These are phyloP conservation scores for Rhagium mordax DNA, from an alignment of 2,888 invertebrate species.

Conservation along the genomic window DNA sequence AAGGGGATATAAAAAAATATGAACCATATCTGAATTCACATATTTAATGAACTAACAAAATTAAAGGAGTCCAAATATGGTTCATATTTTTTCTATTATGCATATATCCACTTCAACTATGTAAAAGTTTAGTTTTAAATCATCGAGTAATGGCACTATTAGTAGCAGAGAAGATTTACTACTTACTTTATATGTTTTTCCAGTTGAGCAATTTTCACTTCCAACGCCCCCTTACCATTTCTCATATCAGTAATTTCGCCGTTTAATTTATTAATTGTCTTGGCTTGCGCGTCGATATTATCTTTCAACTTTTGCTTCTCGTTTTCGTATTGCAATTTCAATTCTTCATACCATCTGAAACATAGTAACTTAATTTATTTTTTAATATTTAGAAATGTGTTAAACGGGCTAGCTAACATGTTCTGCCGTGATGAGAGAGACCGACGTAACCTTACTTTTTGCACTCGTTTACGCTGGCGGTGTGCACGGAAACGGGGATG, in stretches of 20 bases:
- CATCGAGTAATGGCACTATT: too few species aligned
- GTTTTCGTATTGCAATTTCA: slow-evolving; percentile 80
- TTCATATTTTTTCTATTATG: too few species aligned
- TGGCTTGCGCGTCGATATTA: slow-evolving; percentile 71
- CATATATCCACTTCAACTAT: too few species aligned
- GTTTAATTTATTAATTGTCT: slow-evolving; percentile 69
- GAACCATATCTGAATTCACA: too few species aligned
- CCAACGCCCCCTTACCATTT: slow-evolving; percentile 71
- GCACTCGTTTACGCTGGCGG: slow-evolving; percentile 81
- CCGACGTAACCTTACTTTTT: slow-evolving; percentile 74
- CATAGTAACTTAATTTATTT: not conserved
- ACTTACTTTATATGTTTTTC: slow-evolving; percentile 71
- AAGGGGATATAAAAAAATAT: too few species aligned
- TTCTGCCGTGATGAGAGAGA: too few species aligned
- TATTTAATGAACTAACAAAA: too few species aligned
- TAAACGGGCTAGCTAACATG: too few species aligned
- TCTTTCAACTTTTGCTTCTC: slow-evolving; percentile 77
- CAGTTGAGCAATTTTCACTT: slow-evolving; percentile 72
- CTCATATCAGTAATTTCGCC: slow-evolving; percentile 70
- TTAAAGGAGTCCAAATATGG: too few species aligned
- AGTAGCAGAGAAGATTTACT: not conserved
- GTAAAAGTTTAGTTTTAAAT: too few species aligned
- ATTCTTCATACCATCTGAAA: slow-evolving; percentile 80
- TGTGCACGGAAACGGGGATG: slow-evolving; percentile 78
- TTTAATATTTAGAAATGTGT: too few species aligned